These are phyloP conservation scores for Tiliacea citrago DNA, from an alignment of 2,888 invertebrate genomes.

Conservation along the genomic window DNA sequence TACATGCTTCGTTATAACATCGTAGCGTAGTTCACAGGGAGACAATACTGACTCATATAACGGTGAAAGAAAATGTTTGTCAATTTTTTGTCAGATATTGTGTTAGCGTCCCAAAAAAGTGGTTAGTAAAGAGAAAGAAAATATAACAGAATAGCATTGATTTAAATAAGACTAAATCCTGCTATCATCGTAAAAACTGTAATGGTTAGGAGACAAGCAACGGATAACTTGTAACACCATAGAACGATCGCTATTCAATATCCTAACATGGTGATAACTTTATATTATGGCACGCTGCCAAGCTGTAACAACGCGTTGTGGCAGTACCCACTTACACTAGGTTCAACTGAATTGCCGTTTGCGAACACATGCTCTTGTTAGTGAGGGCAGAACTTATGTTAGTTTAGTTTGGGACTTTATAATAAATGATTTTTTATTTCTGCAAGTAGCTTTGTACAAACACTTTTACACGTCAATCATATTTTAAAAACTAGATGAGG, in stretches of 20 bases:
- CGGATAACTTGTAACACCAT: conserved; percentile 8
- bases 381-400: conserved; percentile 14
- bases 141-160: too few species aligned
- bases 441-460: too few species aligned
- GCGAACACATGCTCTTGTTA: conserved; percentile 37
- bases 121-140: too few species aligned
- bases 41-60: conserved; percentile 37
- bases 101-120: conserved; percentile 6
- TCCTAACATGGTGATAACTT: conserved; percentile 13
- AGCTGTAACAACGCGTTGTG: conserved; percentile 19
- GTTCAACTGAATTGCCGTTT: conserved; percentile 23
- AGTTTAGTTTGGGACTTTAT: neutral
- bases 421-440: too few species aligned
- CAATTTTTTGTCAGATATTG: conserved; percentile 43
- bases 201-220: neutral
- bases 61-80: conserved; percentile 36
- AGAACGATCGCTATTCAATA: conserved; percentile 15
- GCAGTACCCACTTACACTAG: conserved; percentile 19
- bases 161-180: too few species aligned
- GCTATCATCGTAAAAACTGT: too few species aligned
- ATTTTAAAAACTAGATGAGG: too few species aligned
- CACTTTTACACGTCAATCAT: too few species aligned
- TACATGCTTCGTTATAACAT: conserved; percentile 8
- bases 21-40: conserved; percentile 32
- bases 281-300: conserved; percentile 45